Percentiles rank a stretch among this genome's conserved stretches.
These are phyloP conservation scores for Pachypsylla venusta DNA, from an alignment of 1,140 invertebrate species.

Conservation along the genomic window DNA sequence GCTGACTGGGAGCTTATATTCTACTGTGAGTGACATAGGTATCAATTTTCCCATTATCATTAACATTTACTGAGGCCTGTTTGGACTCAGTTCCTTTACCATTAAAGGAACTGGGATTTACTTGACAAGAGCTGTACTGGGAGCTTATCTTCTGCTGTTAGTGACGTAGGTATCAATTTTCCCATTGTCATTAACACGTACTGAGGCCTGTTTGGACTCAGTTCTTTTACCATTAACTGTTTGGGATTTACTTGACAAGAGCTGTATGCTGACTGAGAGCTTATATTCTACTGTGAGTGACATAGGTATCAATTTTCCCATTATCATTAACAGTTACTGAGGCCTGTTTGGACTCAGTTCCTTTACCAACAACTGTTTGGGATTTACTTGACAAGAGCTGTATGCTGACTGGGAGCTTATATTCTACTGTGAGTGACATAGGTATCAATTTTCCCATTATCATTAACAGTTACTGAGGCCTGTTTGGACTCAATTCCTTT, in stretches of 20 bases:
- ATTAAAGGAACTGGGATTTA: constrained; percentile 13
- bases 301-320: constrained; percentile 16
- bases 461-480: constrained; percentile 12
- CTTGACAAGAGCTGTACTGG: too few relatives aligned
- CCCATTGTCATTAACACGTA: constrained; percentile 15
- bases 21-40: constrained; percentile 10
- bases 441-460: constrained; percentile 16
- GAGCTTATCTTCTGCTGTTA: too few relatives aligned
- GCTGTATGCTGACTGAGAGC: too few relatives aligned
- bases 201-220: constrained; percentile 10
- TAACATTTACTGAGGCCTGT: constrained; percentile 13
- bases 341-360: constrained; percentile 8
- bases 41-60: constrained; percentile 19
- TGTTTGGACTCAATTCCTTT: constrained; percentile 10
- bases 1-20: too few relatives aligned
- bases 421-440: too few relatives aligned
- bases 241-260: background rate
- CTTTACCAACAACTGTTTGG: constrained; percentile 10
- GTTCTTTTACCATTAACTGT: constrained; percentile 13
- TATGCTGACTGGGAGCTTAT: too few relatives aligned
- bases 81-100: constrained; percentile 13
- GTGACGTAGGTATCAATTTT: constrained; percentile 16
- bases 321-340: constrained; percentile 14
- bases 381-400: constrained; percentile 9
- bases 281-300: too few relatives aligned